These are phyloP conservation scores for Rhingia rostrata DNA, from an alignment of 2,888 invertebrate species.

Conservation along the genomic window DNA sequence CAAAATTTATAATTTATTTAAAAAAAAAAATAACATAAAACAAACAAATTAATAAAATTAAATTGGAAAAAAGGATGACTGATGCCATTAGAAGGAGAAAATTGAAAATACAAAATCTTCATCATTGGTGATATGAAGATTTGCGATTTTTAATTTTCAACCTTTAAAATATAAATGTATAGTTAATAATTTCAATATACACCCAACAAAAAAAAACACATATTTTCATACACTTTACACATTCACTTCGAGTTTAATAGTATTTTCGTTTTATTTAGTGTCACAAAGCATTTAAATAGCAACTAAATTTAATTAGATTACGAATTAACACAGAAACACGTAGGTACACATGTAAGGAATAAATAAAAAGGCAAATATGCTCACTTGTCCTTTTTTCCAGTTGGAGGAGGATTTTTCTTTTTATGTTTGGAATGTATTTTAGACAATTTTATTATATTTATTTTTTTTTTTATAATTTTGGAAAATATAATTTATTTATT, in stretches of 20 bases:
- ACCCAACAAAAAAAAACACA: constrained; percentile 17
- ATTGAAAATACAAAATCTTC: constrained; percentile 58
- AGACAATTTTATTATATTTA: constrained; percentile 28
- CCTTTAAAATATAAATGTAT: constrained; percentile 52
- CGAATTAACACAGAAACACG: constrained; percentile 22
- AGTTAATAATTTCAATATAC: constrained; percentile 47
- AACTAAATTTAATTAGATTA: constrained; percentile 8
- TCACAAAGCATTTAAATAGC: constrained; percentile 49
- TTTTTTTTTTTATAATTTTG: constrained; percentile 24
- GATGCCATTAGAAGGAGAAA: constrained; percentile 18
- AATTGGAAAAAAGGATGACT: constrained; percentile 71
- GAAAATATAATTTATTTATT: constrained; percentile 68
- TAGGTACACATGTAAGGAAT: constrained; percentile 11
- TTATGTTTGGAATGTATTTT: constrained; percentile 47
- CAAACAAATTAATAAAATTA: constrained; percentile 14
- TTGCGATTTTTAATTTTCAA: constrained; percentile 60
- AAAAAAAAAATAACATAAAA: constrained; percentile 17
- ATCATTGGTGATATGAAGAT: background rate
- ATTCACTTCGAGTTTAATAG: constrained; percentile 13
- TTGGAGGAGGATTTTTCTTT: constrained; percentile 37
- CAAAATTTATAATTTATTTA: constrained; percentile 65
- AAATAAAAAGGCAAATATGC: constrained; percentile 18
- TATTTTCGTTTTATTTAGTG: constrained; percentile 37
- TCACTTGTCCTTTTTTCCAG: constrained; percentile 76
- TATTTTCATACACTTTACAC: constrained; percentile 13